A percentile compares a stretch with the other conserved stretches of the same genome.
Evolutionary conservation across 30 jellyfish, hydroid and myxozoan genomes (phyloP).

Genomic region (Mastigias papua): DNA sequence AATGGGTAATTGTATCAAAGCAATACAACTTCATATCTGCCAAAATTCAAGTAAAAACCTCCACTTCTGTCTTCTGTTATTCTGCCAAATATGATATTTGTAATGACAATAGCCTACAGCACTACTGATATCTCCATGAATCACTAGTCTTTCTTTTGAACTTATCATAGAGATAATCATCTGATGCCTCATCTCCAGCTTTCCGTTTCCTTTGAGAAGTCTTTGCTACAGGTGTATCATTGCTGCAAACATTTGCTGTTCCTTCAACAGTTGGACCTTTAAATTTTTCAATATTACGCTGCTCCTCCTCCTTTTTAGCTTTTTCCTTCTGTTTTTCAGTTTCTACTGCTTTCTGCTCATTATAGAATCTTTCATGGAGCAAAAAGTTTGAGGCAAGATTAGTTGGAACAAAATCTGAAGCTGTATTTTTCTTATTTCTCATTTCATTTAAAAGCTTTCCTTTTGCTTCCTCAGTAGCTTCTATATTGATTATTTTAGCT

Average conservation of each 20-base stretch:
- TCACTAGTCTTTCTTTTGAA: constrained; percentile 88
- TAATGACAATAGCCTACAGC: neutral
- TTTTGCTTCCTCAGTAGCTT: constrained; percentile 97
- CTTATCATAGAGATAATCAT: constrained; percentile 93
- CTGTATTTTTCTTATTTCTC: constrained; percentile 66
- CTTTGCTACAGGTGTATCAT: neutral
- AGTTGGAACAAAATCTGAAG: constrained; percentile 97
- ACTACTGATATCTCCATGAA: constrained; percentile 84
- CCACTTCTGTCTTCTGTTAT: no score
- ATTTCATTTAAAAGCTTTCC: constrained; percentile 85
- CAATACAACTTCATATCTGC: no score
- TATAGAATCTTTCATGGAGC: constrained; percentile 92
- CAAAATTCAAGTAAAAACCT: no score
- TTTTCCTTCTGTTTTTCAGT: constrained; percentile 85
- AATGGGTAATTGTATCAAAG: no score
- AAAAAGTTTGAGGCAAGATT: constrained; percentile 95
- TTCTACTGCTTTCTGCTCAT: constrained; percentile 88
- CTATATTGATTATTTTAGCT: constrained; percentile 94
- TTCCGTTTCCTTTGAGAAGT: constrained; percentile 42
- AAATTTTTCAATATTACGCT: constrained; percentile 31
- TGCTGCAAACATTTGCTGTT: constrained; percentile 39
- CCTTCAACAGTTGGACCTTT: constrained; percentile 94
- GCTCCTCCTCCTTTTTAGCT: constrained; percentile 48
- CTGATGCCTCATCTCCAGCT: constrained; percentile 79
- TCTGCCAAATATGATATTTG: no score